Base-by-base conservation (phyloP, 2,888 invertebrate genomes). In the Drosophila infuscata region DNA sequence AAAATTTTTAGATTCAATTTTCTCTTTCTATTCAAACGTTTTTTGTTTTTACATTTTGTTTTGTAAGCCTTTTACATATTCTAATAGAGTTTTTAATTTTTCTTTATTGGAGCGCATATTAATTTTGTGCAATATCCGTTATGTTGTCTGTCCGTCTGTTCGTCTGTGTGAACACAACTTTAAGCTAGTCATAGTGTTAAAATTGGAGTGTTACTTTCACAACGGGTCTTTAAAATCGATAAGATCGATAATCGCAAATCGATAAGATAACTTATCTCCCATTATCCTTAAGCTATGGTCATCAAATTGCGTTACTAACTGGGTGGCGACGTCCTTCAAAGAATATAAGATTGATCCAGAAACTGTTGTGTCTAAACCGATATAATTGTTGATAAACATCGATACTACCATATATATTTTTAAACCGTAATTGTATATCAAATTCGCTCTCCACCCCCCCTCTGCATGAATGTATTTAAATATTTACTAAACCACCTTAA, bases 401-500 rank as follows among this genome's bases (percentile, higher is more conserved):
- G 25, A 25, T 25, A 2, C 25, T 25, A 25, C 25, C 25, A 25
- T 3, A 25, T 3, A 25, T 25, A 25, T 25, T 25, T 25, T 25
- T 17, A 29, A 29, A 4, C 6, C 32, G 6, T 11, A 20, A 15
- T 46, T 33, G 43, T 20, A 33, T 33, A 62, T 53, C 38, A 41
- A 43, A 62, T n/a, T 17, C 62, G 4, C 20, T 7, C 8, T 7
- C 8, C 15, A 17, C 15, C 30, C 30, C 30, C 3, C 8, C 12
- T 17, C 25, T 35, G 59, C 17, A 12, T 12, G 20, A 12, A 36
- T 48, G 20, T 54, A 49, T 74, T 61, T 48, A 54, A 58, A 38
- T 29, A 29, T 20, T 35, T 12, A 32, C 36, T 30, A 52, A 20
- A 30, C 38, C 48, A 49, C 35, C 81, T 83, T 81, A 89, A 83